A percentile compares a stretch with the other conserved stretches of the same genome.
Conservation (phyloP, 2,797 vertebrate species). For the Lophius americanus region DNA sequence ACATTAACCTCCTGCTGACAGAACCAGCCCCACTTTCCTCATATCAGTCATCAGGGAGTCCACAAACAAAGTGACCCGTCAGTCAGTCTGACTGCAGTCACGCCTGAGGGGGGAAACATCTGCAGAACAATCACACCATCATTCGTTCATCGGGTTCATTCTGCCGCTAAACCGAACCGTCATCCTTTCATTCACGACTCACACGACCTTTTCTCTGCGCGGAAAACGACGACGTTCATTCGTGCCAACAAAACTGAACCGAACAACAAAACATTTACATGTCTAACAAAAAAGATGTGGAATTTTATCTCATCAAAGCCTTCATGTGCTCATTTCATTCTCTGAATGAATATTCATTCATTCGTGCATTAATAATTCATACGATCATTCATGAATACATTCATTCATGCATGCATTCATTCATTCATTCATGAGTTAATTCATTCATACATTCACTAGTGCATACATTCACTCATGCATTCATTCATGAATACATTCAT, state of each 20-base stretch:
- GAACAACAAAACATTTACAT: too few relatives aligned
- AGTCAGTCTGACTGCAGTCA: conserved; percentile 51
- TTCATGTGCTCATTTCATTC: conserved; percentile 22
- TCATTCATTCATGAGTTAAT: too few relatives aligned
- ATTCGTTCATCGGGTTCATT: conserved; percentile 3
- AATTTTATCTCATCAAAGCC: conserved; percentile 3
- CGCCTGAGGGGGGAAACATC: conserved; percentile 45
- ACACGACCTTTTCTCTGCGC: not conserved
- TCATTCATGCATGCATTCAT: too few relatives aligned
- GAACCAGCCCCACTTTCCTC: conserved; percentile 63
- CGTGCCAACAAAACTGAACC: too few relatives aligned
- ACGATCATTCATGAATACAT: too few relatives aligned
- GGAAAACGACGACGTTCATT: conserved; percentile 24
- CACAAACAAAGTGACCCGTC: conserved; percentile 67
- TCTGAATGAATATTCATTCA: conserved; percentile 22
- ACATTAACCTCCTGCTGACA: conserved; percentile 68
- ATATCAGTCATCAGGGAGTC: conserved; percentile 62
- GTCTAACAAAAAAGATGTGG: not conserved
- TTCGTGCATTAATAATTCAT: conserved; percentile 12
- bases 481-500: too few relatives aligned
- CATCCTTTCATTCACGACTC: not conserved
- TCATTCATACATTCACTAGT: too few relatives aligned
- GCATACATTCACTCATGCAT: too few relatives aligned
- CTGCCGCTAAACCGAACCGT: not conserved
- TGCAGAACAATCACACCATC: conserved; percentile 28